Base-by-base conservation (phyloP, 2,113 vertebrate species). In the Pedionomus torquatus region DNA sequence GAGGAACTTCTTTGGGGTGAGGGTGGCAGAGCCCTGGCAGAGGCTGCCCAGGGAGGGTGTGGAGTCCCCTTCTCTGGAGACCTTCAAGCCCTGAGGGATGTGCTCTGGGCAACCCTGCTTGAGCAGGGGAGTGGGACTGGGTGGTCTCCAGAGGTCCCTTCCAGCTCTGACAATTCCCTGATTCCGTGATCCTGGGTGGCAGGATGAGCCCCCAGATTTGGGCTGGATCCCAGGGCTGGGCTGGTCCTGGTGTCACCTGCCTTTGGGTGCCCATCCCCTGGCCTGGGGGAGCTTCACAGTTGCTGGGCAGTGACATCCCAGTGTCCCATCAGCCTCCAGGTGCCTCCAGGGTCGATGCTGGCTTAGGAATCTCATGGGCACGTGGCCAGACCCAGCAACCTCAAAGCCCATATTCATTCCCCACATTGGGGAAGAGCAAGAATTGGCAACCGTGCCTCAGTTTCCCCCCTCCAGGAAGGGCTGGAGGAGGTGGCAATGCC, bases 351-450 rank as follows among this genome's bases (percentile, higher is more conserved):
- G 18, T 18, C 3, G 8, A 4, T 5, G 11, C 20, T 3, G 19
- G 10, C 28, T 52, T 8, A n/a, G 37, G 43, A 31, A 37, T 24
- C 81, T 24, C 6, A 0, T 5, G 26, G 43, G 15, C 35, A 6
- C 5, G 1, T 3, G 48, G 72, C 35, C 5, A 0, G 51, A 64
- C 9, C 35, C 17, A 0, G 17, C 31, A 23, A 37, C 9, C 6
- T 49, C 43, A 25, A 39, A 60, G 11, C 30, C 6, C 9, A 10
- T 5, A 5, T 15, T 0, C 7, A 33, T 44, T 35, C 60, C 10
- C 11, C 35, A 2, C 7, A 1, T 4, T 2, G 4, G 15, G 7
- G 39, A 21, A 52, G 18, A 14, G 17, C 5, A 2, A 58, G 35
- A 66, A 43, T 2, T 0, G 3, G 13, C 33, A 7, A n/a, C 63